These are phyloP conservation scores for Isichthys henryi DNA, from an alignment of 2,113 vertebrate genomes.

Conservation along the genomic window DNA sequence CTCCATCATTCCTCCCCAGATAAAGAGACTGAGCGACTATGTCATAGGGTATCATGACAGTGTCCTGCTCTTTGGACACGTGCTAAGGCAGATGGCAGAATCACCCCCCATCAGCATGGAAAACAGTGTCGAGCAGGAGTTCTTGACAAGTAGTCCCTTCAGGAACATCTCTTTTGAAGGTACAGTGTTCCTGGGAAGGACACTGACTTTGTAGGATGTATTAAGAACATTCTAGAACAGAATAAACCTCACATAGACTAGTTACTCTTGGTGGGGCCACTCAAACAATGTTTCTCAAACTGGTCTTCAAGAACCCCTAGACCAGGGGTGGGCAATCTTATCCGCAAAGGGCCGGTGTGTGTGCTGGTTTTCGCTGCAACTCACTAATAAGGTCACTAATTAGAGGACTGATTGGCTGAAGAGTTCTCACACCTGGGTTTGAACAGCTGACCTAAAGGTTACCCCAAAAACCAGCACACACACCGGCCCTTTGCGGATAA, in stretches of 20 bases:
- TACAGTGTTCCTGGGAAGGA: conserved; percentile 36
- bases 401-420: too few species aligned
- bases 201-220: background rate
- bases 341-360: too few species aligned
- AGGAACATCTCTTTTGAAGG: conserved; percentile 74
- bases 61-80: conserved; percentile 70
- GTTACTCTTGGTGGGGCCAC: background rate
- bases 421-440: too few species aligned
- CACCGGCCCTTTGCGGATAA: too few species aligned
- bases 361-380: too few species aligned
- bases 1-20: conserved; percentile 46
- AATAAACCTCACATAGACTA: background rate
- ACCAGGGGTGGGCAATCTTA: too few species aligned
- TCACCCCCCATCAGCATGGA: background rate
- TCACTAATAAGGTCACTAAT: too few species aligned
- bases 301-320: background rate
- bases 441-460: too few species aligned
- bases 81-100: conserved; percentile 61
- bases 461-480: too few species aligned
- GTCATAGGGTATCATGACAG: conserved; percentile 75
- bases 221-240: background rate
- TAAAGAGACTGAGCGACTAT: conserved; percentile 62
- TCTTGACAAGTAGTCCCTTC: conserved; percentile 58
- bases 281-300: background rate
- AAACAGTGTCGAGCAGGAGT: background rate